These are phyloP conservation scores for Drosophila mayri DNA, from an alignment of 1,140 invertebrate species.

Conservation along the genomic window DNA sequence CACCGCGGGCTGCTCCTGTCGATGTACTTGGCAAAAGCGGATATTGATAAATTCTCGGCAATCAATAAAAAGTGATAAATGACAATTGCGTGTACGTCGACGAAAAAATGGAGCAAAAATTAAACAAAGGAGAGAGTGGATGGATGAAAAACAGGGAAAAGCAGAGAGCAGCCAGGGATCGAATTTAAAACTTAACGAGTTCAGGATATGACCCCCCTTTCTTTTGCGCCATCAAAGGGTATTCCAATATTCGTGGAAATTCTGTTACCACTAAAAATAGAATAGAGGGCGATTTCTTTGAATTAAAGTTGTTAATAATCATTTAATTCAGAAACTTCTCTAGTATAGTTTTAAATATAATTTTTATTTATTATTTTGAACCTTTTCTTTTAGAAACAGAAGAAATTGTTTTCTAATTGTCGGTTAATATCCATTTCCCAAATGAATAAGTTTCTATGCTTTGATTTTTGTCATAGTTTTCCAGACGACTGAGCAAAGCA, in stretches of 20 bases:
- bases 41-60: slow-evolving; percentile 82
- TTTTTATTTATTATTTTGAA: too few relatives aligned
- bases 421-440: slow-evolving; percentile 74
- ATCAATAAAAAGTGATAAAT: slow-evolving; percentile 82
- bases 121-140: slow-evolving; percentile 17
- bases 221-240: not conserved
- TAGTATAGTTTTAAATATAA: slow-evolving; percentile 12
- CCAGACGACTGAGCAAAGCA: slow-evolving; percentile 37
- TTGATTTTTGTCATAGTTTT: slow-evolving; percentile 53
- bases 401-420: slow-evolving; percentile 59
- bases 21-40: slow-evolving; percentile 67
- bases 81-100: slow-evolving; percentile 76
- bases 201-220: slow-evolving; percentile 10
- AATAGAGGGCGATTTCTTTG: too few relatives aligned
- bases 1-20: slow-evolving; percentile 59
- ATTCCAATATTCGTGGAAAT: not conserved
- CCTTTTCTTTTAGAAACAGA: slow-evolving; percentile 9
- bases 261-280: not conserved
- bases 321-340: too few relatives aligned
- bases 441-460: slow-evolving; percentile 68
- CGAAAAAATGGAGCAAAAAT: slow-evolving; percentile 26
- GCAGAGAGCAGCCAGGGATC: slow-evolving; percentile 51
- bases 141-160: slow-evolving; percentile 44
- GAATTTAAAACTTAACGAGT: slow-evolving; percentile 77
- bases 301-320: too few relatives aligned